Evolutionary conservation across 2,113 vertebrate genomes (phyloP).

Genomic region (Ctenodactylus gundi): DNA sequence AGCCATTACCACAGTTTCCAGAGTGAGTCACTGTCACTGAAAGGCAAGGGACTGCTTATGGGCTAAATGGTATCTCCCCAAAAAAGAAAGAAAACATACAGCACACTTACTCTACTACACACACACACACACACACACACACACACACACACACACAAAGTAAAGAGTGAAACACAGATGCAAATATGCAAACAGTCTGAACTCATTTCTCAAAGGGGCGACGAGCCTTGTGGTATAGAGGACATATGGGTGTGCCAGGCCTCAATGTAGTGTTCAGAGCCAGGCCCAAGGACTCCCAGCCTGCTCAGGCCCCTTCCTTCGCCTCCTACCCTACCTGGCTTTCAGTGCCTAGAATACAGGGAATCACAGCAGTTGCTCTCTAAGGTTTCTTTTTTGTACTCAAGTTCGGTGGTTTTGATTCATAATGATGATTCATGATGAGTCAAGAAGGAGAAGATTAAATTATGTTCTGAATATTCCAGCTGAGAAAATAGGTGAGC

Average conservation of each 20-base stretch:
- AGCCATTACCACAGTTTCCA: too few species aligned
- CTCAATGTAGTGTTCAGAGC: rapidly evolving
- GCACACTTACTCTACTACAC: too few species aligned
- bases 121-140: too few species aligned
- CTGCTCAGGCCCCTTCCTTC: too few species aligned
- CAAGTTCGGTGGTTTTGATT: not conserved
- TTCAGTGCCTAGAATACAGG: rapidly evolving
- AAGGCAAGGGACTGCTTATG: too few species aligned
- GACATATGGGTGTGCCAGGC: not conserved
- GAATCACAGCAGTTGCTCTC: not conserved
- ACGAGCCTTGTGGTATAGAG: too few species aligned
- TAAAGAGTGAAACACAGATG: not conserved
- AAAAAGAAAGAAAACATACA: too few species aligned
- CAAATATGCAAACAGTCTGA: not conserved
- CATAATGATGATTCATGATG: not conserved
- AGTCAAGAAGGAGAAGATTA: constrained; percentile 22
- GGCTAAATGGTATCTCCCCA: too few species aligned
- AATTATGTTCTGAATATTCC: not conserved
- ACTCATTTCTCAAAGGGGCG: too few species aligned
- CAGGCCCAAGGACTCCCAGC: not conserved
- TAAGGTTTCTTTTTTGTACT: not conserved
- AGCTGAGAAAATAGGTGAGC: not conserved
- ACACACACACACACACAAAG: too few species aligned
- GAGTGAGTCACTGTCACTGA: too few species aligned
- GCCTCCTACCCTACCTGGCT: rapidly evolving